Conservation (phyloP, 2,888 invertebrate species). For the Tricholauxania praeusta region DNA sequence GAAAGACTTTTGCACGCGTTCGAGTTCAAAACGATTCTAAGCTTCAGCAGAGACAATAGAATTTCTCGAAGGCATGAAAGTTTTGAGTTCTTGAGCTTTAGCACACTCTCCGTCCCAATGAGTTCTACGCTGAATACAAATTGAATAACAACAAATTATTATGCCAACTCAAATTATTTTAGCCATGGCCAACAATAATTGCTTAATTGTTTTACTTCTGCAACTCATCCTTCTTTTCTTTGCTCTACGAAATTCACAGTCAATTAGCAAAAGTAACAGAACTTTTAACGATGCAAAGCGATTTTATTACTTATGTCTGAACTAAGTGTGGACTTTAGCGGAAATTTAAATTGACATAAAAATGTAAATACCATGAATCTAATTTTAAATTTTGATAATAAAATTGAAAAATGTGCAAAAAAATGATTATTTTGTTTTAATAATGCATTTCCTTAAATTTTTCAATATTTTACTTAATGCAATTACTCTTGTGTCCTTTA, state of each 20-base stretch:
- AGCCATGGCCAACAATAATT: slow-evolving; percentile 30
- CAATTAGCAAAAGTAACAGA: slow-evolving; percentile 8
- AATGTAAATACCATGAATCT: too few relatives aligned
- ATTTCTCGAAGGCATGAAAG: too few relatives aligned
- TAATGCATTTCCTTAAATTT: too few relatives aligned
- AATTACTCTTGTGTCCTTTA: too few relatives aligned
- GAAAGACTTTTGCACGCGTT: slow-evolving; percentile 31
- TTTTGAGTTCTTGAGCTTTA: neutral
- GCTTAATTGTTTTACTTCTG: slow-evolving; percentile 1
- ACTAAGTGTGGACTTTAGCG: slow-evolving; percentile 9
- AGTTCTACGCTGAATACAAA: slow-evolving; percentile 16
- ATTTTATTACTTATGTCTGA: slow-evolving; percentile 50
- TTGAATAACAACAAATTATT: slow-evolving; percentile 33
- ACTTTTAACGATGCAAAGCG: slow-evolving; percentile 32
- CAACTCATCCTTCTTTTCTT: slow-evolving; percentile 45
- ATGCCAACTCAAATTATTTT: slow-evolving; percentile 35
- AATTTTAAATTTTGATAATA: too few relatives aligned
- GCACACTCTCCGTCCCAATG: slow-evolving; percentile 9
- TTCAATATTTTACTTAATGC: too few relatives aligned
- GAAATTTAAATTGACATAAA: too few relatives aligned
- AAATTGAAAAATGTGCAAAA: too few relatives aligned
- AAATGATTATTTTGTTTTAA: too few relatives aligned
- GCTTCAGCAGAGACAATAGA: neutral
- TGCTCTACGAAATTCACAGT: neutral
- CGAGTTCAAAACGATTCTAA: slow-evolving; percentile 30